Conservation (phyloP, 2,797 vertebrate genomes). For the Enteromius trimaculatus region DNA sequence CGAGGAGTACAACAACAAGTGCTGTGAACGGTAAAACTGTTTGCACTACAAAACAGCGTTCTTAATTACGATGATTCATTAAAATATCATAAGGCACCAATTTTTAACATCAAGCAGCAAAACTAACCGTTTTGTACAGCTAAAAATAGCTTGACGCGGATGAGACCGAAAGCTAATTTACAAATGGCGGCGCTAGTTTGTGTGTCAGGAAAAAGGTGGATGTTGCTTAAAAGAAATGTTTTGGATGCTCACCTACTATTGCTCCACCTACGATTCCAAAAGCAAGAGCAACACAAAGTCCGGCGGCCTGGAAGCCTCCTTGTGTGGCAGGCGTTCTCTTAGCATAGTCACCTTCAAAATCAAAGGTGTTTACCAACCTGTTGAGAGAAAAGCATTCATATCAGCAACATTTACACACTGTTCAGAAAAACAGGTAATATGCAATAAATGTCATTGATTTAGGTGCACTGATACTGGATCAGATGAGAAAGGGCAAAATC, state of each 20-base stretch:
- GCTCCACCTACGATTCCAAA: conserved; percentile 89
- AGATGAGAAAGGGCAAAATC: not conserved
- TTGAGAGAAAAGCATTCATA: not conserved
- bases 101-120: too few relatives aligned
- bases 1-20: too few relatives aligned
- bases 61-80: too few relatives aligned
- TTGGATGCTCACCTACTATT: conserved; percentile 84
- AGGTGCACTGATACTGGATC: not conserved
- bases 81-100: too few relatives aligned
- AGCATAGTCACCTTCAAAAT: conserved; percentile 66
- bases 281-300: conserved; percentile 84
- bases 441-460: not conserved
- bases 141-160: too few relatives aligned
- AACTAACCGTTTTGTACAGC: too few relatives aligned
- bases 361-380: conserved; percentile 81
- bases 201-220: too few relatives aligned
- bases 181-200: too few relatives aligned
- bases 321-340: conserved; percentile 72
- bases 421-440: not conserved
- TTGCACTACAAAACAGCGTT: too few relatives aligned
- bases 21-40: too few relatives aligned
- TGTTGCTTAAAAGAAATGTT: not conserved
- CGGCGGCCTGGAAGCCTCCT: conserved; percentile 89
- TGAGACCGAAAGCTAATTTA: too few relatives aligned
- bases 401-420: not conserved